phyloP scores from a whole-genome alignment of 1,140 invertebrate genomes.

The Philotrypesis tridentata region DNA sequence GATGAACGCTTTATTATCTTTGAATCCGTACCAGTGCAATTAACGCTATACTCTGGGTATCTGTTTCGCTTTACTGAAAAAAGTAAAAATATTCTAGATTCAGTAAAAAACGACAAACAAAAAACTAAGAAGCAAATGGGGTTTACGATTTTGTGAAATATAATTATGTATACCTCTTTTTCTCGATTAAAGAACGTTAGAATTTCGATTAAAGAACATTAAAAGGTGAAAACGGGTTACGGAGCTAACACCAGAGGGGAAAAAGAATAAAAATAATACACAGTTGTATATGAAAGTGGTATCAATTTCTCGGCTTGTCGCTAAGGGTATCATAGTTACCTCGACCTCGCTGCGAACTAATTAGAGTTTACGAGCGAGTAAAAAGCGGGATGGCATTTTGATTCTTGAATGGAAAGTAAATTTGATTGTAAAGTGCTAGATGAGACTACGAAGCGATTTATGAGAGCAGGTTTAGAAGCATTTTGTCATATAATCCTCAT shows the following conservation, averaged over 20 bases:
- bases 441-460: slow-evolving; percentile 72
- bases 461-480: slow-evolving; percentile 67
- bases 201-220: neutral
- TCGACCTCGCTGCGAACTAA: slow-evolving; percentile 65
- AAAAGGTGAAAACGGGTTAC: neutral
- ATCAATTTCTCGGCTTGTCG: neutral
- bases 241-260: neutral
- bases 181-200: too few relatives aligned
- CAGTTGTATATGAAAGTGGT: neutral
- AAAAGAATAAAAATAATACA: neutral
- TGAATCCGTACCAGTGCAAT: slow-evolving; percentile 43
- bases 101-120: neutral
- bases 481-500: slow-evolving; percentile 68
- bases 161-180: neutral
- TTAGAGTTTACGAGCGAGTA: slow-evolving; percentile 64
- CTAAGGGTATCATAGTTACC: slow-evolving; percentile 67
- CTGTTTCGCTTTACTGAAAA: slow-evolving; percentile 52
- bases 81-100: slow-evolving; percentile 31
- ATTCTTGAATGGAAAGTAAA: slow-evolving; percentile 64
- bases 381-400: slow-evolving; percentile 65
- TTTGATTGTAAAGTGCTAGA: slow-evolving; percentile 68
- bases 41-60: slow-evolving; percentile 48
- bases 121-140: neutral
- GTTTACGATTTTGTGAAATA: neutral
- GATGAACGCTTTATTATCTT: neutral